phyloP scores from a whole-genome alignment of 2,888 invertebrate species.

The Omphaloscelis lunosa region DNA sequence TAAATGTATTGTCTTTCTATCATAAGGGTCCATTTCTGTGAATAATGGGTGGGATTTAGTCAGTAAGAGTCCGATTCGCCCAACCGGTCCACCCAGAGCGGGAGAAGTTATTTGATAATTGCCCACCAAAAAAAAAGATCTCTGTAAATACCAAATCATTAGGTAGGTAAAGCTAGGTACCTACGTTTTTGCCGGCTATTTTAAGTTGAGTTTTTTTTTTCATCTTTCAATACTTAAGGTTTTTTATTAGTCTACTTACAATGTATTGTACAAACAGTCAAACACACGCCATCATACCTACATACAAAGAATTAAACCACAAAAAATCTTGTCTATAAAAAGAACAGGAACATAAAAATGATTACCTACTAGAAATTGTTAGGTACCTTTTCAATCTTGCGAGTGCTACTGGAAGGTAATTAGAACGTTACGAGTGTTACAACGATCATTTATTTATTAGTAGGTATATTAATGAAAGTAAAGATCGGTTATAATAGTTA shows the following conservation, averaged over 20 bases:
- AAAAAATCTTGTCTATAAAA: neutral
- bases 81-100: too few relatives aligned
- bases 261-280: neutral
- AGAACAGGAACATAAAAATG: neutral
- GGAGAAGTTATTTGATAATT: too few relatives aligned
- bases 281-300: neutral
- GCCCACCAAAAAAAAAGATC: too few relatives aligned
- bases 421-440: neutral
- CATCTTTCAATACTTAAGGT: constrained; percentile 5
- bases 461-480: neutral
- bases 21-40: neutral
- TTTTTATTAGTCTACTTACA: constrained; percentile 6
- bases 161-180: constrained; percentile 1
- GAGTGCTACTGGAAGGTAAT: neutral
- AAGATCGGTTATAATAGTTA: neutral
- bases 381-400: neutral
- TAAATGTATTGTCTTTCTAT: too few relatives aligned
- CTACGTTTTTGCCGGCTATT: constrained; percentile 2
- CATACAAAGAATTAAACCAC: neutral
- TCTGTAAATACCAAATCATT: neutral
- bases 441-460: neutral
- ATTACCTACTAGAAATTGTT: neutral
- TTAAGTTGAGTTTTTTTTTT: neutral
- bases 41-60: too few relatives aligned
- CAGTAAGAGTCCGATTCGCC: too few relatives aligned